Evolutionary conservation across 2,888 invertebrate species (phyloP), one percentile per base, ranked within the genome.

Genomic region (Eupithecia insigniata): DNA sequence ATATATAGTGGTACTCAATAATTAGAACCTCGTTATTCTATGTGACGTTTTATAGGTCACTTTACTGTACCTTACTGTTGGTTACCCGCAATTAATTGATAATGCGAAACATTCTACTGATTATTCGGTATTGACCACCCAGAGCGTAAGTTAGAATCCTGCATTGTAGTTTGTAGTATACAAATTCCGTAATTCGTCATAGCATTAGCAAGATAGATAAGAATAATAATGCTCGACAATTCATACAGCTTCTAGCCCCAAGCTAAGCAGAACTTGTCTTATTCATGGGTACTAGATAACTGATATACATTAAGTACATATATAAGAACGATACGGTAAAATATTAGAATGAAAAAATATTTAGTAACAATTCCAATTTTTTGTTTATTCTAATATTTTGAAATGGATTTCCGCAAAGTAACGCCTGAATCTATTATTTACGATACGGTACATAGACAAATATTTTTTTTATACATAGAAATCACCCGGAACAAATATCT

Each of bases 41-140:
- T 26, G 26, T 26, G 55, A 55, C 55, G 55, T 26, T 55, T 26
- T 26, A 26, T 55, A 55, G 55, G 55, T 26, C 32, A 32, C 18
- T 62, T 34, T 62, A n/a, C 32, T 12, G n/a, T 62, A 32, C 6
- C 22, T n/a, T 32, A 61, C 61, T n/a, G 61, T 34, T 34, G 61
- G 55, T 26, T n/a, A 62, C 30, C 32, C 32, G 34, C 32, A 62
- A 34, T 62, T 16, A 60, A 30, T 60, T 30, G 60, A 60, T 60
- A 62, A 62, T 62, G 61, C 61, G 46, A 46, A 60, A 60, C 60
- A 34, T 30, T 62, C 61, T 32, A 62, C 61, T 39, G 65, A 65
- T 65, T 28, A 32, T 32, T 60, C 60, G 26, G 58, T 18, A 8
- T 62, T 12, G 61, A n/a, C 61, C 61, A 62, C 61, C 32, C 61